These are phyloP conservation scores for Zaprionus inermis DNA, from an alignment of 1,140 invertebrate genomes.

Conservation along the genomic window DNA sequence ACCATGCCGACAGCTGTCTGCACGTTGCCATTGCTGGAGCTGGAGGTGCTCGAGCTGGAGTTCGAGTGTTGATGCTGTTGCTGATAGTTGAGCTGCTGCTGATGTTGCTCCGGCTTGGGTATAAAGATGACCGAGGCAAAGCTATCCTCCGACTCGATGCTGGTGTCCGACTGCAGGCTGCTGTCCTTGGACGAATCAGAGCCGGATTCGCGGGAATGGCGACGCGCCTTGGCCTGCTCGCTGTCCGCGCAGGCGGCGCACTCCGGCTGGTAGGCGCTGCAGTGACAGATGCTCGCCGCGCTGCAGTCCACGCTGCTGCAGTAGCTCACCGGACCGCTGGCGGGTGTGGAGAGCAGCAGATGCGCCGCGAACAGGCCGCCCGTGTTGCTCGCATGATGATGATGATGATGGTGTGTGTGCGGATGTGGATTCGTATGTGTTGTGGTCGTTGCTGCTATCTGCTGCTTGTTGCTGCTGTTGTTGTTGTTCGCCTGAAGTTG, in stretches of 20 bases:
- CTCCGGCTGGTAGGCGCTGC: constrained; percentile 78
- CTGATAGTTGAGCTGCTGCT: constrained; percentile 75
- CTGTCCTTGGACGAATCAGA: constrained; percentile 96
- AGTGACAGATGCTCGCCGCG: constrained; percentile 62
- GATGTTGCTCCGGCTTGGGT: constrained; percentile 87
- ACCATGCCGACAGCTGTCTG: constrained; percentile 24
- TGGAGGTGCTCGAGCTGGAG: constrained; percentile 84
- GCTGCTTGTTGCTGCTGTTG: constrained; percentile 18
- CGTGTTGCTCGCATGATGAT: constrained; percentile 57
- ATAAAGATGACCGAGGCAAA: constrained; percentile 96
- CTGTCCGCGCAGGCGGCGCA: constrained; percentile 60
- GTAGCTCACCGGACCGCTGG: constrained; percentile 67
- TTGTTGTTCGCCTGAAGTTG: constrained; percentile 12
- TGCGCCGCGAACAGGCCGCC: constrained; percentile 14
- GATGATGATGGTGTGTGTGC: constrained; percentile 55
- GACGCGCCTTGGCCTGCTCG: constrained; percentile 60
- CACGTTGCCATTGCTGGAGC: constrained; percentile 63
- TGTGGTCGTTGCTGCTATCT: background rate
- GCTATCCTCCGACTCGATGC: constrained; percentile 96
- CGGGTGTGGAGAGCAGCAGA: constrained; percentile 16
- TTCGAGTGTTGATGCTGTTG: constrained; percentile 85
- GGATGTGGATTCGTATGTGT: constrained; percentile 44
- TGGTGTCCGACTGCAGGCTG: constrained; percentile 95
- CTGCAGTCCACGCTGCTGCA: constrained; percentile 73
- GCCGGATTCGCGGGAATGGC: constrained; percentile 91